These are phyloP conservation scores for Onthophagus taurus DNA, from an alignment of 1,140 invertebrate genomes.

Conservation along the genomic window DNA sequence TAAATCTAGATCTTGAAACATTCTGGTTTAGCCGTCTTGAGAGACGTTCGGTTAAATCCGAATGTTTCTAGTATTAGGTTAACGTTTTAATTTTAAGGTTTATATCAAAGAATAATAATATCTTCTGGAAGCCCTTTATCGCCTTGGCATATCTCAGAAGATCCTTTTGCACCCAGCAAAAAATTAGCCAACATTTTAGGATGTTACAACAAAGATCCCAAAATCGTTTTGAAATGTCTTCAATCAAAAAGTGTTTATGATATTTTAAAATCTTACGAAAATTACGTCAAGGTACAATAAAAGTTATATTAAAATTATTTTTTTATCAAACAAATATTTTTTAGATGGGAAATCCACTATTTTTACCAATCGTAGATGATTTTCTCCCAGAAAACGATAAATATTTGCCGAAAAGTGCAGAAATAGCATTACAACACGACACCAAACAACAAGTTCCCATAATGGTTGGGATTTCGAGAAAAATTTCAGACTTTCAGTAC, in stretches of 20 bases:
- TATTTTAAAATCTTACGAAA: constrained; percentile 48
- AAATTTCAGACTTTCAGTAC: constrained; percentile 22
- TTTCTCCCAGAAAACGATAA: constrained; percentile 45
- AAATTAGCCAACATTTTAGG: constrained; percentile 46
- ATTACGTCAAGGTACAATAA: constrained; percentile 44
- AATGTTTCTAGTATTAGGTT: too few species aligned
- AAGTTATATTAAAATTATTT: constrained; percentile 1
- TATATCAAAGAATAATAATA: constrained; percentile 59
- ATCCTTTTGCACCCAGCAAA: constrained; percentile 47
- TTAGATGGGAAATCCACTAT: constrained; percentile 44
- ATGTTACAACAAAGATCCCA: constrained; percentile 36
- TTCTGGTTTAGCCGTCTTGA: too few species aligned
- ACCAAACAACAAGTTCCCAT: constrained; percentile 42
- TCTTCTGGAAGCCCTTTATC: constrained; percentile 61
- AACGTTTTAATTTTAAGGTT: constrained; percentile 37
- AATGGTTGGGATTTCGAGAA: constrained; percentile 48
- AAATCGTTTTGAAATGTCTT: constrained; percentile 50
- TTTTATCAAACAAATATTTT: constrained; percentile 9
- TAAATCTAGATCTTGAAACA: too few species aligned
- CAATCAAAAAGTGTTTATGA: constrained; percentile 44
- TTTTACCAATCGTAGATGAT: constrained; percentile 48
- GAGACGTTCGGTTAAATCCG: too few species aligned
- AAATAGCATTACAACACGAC: constrained; percentile 38
- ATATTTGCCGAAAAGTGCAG: constrained; percentile 44
- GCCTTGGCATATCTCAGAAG: constrained; percentile 46